Evolutionary conservation across 2,888 invertebrate genomes (phyloP).

Genomic region (Lathronympha strigana): DNA sequence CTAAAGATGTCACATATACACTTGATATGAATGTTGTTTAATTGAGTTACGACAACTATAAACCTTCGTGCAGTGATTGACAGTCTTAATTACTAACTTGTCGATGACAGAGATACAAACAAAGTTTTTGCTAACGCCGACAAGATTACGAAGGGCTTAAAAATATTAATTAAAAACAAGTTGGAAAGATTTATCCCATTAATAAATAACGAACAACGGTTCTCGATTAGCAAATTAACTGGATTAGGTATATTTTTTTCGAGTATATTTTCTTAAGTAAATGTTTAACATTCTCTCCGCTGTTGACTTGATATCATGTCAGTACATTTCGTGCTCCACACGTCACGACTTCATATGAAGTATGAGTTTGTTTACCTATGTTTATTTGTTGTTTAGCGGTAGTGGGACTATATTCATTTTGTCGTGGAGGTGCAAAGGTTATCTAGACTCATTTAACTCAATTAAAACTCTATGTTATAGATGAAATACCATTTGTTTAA

Average conservation of each 20-base stretch:
- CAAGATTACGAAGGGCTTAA: conserved; percentile 18
- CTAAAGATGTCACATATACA: too few species aligned
- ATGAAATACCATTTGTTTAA: too few species aligned
- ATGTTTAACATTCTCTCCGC: not conserved
- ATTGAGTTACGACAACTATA: not conserved
- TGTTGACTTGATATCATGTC: too few species aligned
- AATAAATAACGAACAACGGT: not conserved
- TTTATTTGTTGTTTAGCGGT: too few species aligned
- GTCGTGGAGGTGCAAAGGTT: too few species aligned
- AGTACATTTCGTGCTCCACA: too few species aligned
- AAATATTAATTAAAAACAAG: conserved; percentile 32
- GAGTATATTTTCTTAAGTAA: not conserved
- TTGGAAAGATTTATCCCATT: not conserved
- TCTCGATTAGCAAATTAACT: not conserved
- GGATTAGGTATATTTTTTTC: not conserved
- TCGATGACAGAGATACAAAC: conserved; percentile 8
- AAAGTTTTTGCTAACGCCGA: conserved; percentile 27
- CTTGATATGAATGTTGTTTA: too few species aligned
- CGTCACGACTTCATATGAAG: too few species aligned
- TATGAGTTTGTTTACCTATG: too few species aligned
- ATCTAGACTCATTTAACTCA: too few species aligned
- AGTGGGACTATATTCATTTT: too few species aligned
- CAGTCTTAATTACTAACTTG: not conserved
- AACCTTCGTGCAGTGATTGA: not conserved
- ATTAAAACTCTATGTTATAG: too few species aligned